Conservation (phyloP, 2,888 invertebrate species). For the Marasmarcha lunaedactyla region DNA sequence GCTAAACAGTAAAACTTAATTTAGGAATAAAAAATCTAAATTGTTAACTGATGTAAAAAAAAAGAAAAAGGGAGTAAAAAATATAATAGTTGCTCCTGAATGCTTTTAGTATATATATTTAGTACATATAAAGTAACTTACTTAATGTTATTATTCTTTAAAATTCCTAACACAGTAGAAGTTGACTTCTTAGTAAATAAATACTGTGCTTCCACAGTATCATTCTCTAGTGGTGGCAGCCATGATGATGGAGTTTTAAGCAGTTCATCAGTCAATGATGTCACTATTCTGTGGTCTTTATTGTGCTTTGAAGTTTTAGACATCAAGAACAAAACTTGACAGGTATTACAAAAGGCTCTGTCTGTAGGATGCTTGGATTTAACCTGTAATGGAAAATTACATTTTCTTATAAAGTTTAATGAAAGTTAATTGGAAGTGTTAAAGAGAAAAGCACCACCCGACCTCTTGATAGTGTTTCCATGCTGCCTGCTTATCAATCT, state of each 20-base stretch:
- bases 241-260: conserved; percentile 75
- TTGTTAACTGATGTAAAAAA: no score
- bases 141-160: conserved; percentile 71
- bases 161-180: conserved; percentile 72
- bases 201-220: conserved; percentile 89
- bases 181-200: conserved; percentile 81
- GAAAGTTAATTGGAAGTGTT: background rate
- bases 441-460: conserved; percentile 15
- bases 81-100: no score
- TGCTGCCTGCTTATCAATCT: conserved; percentile 62
- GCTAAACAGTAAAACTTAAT: no score
- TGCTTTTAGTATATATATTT: no score
- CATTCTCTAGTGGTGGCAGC: conserved; percentile 76
- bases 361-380: conserved; percentile 45
- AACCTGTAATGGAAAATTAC: conserved; percentile 36
- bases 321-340: conserved; percentile 64
- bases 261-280: conserved; percentile 67
- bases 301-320: conserved; percentile 56
- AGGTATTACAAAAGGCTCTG: conserved; percentile 75
- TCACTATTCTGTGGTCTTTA: conserved; percentile 65
- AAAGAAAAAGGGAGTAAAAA: background rate
- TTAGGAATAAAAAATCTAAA: no score
- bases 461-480: conserved; percentile 67
- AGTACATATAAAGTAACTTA: no score
- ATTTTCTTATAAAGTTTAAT: background rate